phyloP scores from a whole-genome alignment of 2,797 vertebrate species.

The Sebastes vulpes region DNA sequence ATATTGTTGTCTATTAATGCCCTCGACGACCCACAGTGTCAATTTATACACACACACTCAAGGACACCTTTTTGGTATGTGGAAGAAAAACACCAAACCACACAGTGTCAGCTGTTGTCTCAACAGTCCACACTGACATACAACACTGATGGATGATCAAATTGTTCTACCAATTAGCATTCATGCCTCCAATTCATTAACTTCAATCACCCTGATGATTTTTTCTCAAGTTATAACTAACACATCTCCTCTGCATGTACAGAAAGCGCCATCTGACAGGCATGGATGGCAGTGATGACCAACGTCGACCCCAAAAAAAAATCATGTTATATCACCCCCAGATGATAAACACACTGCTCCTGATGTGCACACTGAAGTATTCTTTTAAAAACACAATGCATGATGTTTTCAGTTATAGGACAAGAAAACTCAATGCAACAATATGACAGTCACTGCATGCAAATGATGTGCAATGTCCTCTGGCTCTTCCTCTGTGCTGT shows the following conservation, averaged over 20 bases:
- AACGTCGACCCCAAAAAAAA: conserved; percentile 16
- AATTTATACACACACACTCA: conserved; percentile 19
- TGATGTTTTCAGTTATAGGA: neutral
- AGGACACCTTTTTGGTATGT: conserved; percentile 3
- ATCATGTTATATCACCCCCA: conserved; percentile 46
- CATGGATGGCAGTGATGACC: conserved; percentile 31
- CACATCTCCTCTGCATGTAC: conserved; percentile 21
- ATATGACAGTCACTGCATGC: conserved; percentile 54
- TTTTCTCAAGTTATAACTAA: neutral
- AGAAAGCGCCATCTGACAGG: conserved; percentile 28
- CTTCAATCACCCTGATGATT: conserved; percentile 6
- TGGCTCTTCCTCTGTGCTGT: conserved; percentile 51
- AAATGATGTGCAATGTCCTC: conserved; percentile 73
- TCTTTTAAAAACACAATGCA: conserved; percentile 12
- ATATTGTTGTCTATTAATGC: neutral
- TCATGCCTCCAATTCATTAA: conserved; percentile 3
- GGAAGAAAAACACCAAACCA: neutral
- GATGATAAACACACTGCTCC: conserved; percentile 22
- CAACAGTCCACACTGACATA: neutral
- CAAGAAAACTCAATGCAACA: conserved; percentile 13
- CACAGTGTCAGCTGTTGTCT: conserved; percentile 13
- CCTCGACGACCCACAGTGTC: neutral
- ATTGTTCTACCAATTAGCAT: conserved; percentile 5
- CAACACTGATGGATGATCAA: conserved; percentile 6
- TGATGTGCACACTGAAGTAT: neutral